These are phyloP conservation scores for Triops longicaudatus DNA, from an alignment of 1,140 invertebrate genomes.

Conservation along the genomic window DNA sequence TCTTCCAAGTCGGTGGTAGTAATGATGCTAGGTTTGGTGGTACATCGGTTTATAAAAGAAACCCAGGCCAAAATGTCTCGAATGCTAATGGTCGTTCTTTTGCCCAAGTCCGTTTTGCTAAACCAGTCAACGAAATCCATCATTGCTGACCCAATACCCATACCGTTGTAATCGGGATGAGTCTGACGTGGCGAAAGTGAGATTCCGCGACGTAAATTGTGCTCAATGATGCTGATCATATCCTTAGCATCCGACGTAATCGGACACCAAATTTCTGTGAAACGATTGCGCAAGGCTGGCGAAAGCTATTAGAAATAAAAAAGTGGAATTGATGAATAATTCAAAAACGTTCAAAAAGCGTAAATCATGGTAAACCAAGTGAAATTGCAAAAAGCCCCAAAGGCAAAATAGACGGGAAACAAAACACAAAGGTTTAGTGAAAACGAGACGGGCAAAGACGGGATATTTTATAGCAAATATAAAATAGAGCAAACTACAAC, in stretches of 20 bases:
- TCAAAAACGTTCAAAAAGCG: too few relatives aligned
- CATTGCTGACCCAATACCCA: slow-evolving; percentile 55
- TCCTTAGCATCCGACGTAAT: slow-evolving; percentile 57
- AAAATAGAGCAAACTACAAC: slow-evolving; percentile 19
- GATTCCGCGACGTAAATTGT: slow-evolving; percentile 55
- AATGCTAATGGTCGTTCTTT: slow-evolving; percentile 60
- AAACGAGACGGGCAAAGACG: slow-evolving; percentile 15
- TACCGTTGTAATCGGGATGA: slow-evolving; percentile 39
- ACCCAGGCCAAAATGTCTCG: slow-evolving; percentile 90
- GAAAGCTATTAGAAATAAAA: slow-evolving; percentile 61
- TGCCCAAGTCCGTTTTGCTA: slow-evolving; percentile 58
- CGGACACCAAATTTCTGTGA: slow-evolving; percentile 98
- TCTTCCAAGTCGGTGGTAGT: neutral
- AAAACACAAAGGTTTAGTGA: slow-evolving; percentile 22
- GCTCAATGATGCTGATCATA: slow-evolving; percentile 65
- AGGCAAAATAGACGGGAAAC: neutral
- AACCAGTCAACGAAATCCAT: slow-evolving; percentile 76
- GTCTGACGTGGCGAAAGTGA: slow-evolving; percentile 33
- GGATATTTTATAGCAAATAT: neutral
- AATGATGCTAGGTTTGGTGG: slow-evolving; percentile 28
- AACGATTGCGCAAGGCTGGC: slow-evolving; percentile 90
- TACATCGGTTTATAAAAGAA: slow-evolving; percentile 71
- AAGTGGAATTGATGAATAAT: slow-evolving; percentile 26
- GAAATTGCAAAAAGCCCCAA: too few relatives aligned
- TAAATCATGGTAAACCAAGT: too few relatives aligned